These are phyloP conservation scores for Otocyon megalotis DNA, from an alignment of 2,113 vertebrate species.

Conservation along the genomic window DNA sequence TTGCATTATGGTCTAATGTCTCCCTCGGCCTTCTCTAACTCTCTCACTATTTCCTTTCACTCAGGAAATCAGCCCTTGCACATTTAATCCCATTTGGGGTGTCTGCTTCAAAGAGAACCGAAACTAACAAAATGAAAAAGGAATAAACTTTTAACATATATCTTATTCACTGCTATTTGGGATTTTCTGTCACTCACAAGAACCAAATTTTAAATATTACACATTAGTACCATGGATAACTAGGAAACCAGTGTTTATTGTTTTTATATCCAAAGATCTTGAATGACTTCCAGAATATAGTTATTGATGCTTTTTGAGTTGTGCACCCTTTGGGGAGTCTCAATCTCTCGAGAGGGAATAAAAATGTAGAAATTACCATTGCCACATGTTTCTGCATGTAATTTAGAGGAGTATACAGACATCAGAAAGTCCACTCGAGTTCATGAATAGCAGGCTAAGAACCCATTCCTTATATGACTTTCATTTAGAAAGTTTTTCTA, in stretches of 20 bases:
- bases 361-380: neutral
- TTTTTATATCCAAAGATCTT: neutral
- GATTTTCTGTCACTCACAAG: neutral
- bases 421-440: neutral
- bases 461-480: neutral
- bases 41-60: neutral
- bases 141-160: neutral
- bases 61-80: neutral
- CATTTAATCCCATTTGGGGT: neutral
- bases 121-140: neutral
- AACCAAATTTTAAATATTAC: constrained; percentile 20
- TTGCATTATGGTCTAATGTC: neutral
- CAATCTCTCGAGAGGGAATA: neutral
- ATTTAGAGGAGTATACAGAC: neutral
- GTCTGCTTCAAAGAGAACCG: neutral
- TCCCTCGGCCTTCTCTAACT: neutral
- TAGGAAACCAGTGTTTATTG: neutral
- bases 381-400: neutral
- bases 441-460: neutral
- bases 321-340: neutral
- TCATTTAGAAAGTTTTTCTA: neutral
- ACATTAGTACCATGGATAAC: neutral
- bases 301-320: neutral
- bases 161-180: neutral
- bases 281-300: neutral